A percentile compares a stretch with the other conserved stretches of the same genome.
Evolutionary conservation across 92 coral and sea anemone species (phyloP).

Genomic region (Epizoanthus scotinus): DNA sequence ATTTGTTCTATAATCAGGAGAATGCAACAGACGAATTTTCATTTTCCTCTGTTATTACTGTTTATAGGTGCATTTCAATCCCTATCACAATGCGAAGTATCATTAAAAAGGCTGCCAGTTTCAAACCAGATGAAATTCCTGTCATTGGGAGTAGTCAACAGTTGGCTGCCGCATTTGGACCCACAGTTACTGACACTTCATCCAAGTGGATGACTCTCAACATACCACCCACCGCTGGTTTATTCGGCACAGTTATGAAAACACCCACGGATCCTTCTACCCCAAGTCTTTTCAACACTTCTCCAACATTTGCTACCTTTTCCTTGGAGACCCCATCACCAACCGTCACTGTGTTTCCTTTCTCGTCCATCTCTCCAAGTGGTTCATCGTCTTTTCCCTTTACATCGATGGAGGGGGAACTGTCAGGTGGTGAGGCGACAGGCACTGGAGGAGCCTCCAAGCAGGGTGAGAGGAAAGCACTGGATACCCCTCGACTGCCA

Average conservation of each 20-base stretch:
- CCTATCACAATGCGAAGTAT: slow-evolving; percentile 96
- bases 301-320: slow-evolving; percentile 69
- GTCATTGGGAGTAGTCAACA: slow-evolving; percentile 61
- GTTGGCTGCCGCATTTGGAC: slow-evolving; percentile 41
- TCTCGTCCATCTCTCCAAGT: slow-evolving; percentile 76
- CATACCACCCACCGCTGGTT: slow-evolving; percentile 79
- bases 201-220: slow-evolving; percentile 69
- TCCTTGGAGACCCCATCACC: slow-evolving; percentile 94
- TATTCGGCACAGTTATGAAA: slow-evolving; percentile 66
- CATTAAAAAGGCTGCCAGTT: slow-evolving; percentile 86
- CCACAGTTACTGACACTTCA: slow-evolving; percentile 43
- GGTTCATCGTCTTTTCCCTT: slow-evolving; percentile 60
- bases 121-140: slow-evolving; percentile 78
- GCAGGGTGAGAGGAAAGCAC: slow-evolving; percentile 67
- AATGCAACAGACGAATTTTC: neutral
- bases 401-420: slow-evolving; percentile 57
- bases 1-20: neutral
- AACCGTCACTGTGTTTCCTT: slow-evolving; percentile 79
- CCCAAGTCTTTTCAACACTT: slow-evolving; percentile 59
- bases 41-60: neutral
- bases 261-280: slow-evolving; percentile 86
- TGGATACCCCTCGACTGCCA: slow-evolving; percentile 81
- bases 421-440: slow-evolving; percentile 48
- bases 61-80: slow-evolving; percentile 84
- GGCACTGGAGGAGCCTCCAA: slow-evolving; percentile 26